These are phyloP conservation scores for Frieseomelitta varia DNA, from an alignment of 1,140 invertebrate genomes.

Conservation along the genomic window DNA sequence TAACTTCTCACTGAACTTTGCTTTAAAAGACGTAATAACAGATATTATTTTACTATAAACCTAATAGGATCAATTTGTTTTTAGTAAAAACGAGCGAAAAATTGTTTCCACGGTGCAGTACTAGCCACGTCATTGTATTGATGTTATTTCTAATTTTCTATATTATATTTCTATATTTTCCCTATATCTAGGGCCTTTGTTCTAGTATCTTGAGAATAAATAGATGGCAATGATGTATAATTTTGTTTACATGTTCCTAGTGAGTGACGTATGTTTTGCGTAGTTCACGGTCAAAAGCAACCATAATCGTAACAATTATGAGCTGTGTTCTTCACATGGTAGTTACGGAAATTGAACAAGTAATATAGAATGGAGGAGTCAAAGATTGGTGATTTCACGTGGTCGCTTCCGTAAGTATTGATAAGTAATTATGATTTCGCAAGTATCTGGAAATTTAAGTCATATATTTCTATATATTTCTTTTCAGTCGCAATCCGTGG, in stretches of 20 bases:
- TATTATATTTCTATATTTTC: too few species aligned
- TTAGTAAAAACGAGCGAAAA: too few species aligned
- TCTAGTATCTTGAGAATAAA: not conserved
- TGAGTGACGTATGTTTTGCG: constrained; percentile 35
- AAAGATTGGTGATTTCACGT: constrained; percentile 1
- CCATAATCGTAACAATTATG: constrained; percentile 10
- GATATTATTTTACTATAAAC: not conserved
- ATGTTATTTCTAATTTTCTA: not conserved
- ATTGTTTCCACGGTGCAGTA: not conserved
- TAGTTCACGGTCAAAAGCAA: constrained; percentile 23
- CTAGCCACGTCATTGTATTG: too few species aligned
- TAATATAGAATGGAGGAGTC: constrained; percentile 8
- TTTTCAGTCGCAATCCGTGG: constrained; percentile 13
- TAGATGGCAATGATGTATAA: not conserved
- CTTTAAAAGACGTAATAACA: not conserved
- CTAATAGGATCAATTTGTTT: too few species aligned
- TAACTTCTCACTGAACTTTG: not conserved
- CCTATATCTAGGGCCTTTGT: not conserved
- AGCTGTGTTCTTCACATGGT: not conserved
- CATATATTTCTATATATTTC: not conserved
- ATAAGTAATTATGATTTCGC: not conserved
- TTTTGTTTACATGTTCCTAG: constrained; percentile 23
- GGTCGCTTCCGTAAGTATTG: constrained; percentile 34
- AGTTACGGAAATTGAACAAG: not conserved
- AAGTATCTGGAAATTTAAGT: not conserved